phyloP scores from a whole-genome alignment of 2,113 vertebrate species.

The Ursus arctos region DNA sequence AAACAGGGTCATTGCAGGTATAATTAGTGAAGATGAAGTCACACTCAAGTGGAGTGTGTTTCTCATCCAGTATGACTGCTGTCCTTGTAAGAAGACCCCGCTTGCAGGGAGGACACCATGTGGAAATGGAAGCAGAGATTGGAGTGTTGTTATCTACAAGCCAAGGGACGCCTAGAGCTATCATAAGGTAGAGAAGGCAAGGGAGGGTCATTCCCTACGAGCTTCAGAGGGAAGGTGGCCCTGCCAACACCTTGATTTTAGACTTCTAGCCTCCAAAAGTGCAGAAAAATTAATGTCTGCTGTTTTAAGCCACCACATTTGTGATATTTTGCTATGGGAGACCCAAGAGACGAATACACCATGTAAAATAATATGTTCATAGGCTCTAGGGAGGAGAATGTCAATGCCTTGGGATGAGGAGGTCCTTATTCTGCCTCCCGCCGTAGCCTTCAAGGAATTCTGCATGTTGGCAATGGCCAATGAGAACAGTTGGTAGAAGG shows the following conservation, averaged over 20 bases:
- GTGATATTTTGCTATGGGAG: neutral
- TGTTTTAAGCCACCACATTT: neutral
- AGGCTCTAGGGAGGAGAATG: neutral
- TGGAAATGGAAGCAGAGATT: neutral
- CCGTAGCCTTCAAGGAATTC: neutral
- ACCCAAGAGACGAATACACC: too few relatives aligned
- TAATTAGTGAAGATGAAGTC: neutral
- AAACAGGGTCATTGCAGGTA: neutral
- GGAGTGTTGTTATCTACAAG: too few relatives aligned
- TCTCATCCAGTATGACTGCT: neutral
- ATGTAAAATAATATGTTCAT: neutral
- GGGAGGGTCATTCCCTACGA: too few relatives aligned
- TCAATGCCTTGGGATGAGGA: neutral
- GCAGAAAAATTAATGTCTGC: neutral
- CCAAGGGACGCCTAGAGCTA: neutral
- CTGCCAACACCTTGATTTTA: neutral
- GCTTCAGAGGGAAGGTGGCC: neutral
- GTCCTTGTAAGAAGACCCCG: neutral
- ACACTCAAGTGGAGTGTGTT: neutral
- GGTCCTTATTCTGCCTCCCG: neutral
- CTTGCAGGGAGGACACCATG: fast-evolving
- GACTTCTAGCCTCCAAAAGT: neutral
- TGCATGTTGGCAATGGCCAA: neutral
- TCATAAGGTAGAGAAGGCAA: neutral
- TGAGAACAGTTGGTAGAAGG: neutral